phyloP scores from a whole-genome alignment of 23 tunicate species.

The Styela plicata region DNA sequence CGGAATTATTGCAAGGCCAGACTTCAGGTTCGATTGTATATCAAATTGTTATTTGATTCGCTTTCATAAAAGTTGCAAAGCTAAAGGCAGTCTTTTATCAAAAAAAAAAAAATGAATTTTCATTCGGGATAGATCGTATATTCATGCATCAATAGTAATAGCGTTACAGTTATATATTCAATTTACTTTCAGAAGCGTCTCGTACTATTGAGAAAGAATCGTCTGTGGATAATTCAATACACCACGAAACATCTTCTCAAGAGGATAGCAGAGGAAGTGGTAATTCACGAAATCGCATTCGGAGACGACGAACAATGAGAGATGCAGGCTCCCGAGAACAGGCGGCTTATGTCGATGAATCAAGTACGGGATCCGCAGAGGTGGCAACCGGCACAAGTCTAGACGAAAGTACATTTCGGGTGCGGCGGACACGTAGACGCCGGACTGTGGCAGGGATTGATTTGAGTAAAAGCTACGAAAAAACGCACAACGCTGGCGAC shows the following conservation, averaged over 20 bases:
- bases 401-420: not conserved
- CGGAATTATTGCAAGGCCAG: conserved; percentile 29
- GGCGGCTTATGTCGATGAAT: not conserved
- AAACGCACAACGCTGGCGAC: conserved; percentile 9
- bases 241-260: not conserved
- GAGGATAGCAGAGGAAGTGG: not conserved
- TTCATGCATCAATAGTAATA: no score
- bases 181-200: not conserved
- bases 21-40: conserved; percentile 18
- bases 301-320: not conserved
- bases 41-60: not conserved
- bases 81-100: no score
- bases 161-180: not conserved
- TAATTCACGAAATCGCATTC: not conserved
- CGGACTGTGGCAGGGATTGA: conserved; percentile 21
- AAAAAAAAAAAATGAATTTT: no score
- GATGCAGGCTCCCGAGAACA: not conserved
- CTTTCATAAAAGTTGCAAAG: not conserved
- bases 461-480: not conserved
- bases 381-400: not conserved
- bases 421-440: not conserved
- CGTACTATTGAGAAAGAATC: not conserved
- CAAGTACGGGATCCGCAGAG: not conserved
- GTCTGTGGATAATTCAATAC: not conserved
- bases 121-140: no score